Evolutionary conservation across 2,888 invertebrate species (phyloP), one percentile per base, ranked within the genome.

Genomic region (Drosophila pegasa): DNA sequence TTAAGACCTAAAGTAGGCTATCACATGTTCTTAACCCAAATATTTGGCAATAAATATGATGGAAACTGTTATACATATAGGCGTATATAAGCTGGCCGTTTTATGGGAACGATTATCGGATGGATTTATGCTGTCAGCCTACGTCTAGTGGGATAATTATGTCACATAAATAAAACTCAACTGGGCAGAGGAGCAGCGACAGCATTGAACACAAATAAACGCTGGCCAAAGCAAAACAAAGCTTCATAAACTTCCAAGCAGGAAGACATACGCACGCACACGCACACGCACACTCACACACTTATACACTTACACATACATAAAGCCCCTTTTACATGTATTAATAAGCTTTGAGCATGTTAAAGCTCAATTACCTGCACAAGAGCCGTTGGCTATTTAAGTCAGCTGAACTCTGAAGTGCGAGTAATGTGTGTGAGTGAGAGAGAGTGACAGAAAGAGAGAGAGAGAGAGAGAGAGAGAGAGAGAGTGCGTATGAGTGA

Each of bases 331-430:
- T 20, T 54, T 59, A 61, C 63, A 70, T 63, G 63, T 75, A 75
- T 78, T 85, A 79, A 85, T 82, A 82, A 82, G 78, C 74, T 73
- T 81, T 81, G 66, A 64, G 79, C 76, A 81, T 81, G 85, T 71
- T 77, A 74, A 67, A 64, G 74, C 78, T 84, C 81, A 76, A 87
- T 87, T 80, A 87, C 67, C 70, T 76, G 74, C 48, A 57, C 59
- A 67, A 63, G 59, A 33, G 60, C 72, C 72, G 50, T 73, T 71
- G 70, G 77, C 66, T 62, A 79, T 74, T 73, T 52, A 67, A 56
- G 69, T 25, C 61, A 61, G 41, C 54, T 38, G 33, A 77, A 68
- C 59, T 41, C 58, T 56, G 43, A 58, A 55, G 47, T 66, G 55
- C 52, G 52, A 71, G 38, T n/a, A 37, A 18, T 18, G 33, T 51